These are phyloP conservation scores for Vombatus ursinus DNA, from an alignment of 2,113 vertebrate species.

Conservation along the genomic window DNA sequence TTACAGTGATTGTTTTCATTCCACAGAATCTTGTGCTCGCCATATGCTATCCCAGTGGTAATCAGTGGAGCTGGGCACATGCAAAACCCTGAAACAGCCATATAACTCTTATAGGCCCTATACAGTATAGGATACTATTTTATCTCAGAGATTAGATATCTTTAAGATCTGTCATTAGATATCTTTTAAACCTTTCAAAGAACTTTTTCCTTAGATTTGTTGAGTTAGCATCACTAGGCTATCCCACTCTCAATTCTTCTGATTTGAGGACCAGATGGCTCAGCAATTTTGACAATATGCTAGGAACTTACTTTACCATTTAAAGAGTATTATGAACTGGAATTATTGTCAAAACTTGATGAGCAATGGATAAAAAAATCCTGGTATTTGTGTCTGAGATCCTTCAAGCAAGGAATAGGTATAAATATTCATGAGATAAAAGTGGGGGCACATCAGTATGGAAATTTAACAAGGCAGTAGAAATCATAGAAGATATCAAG, in stretches of 20 bases:
- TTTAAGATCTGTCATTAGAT: neutral
- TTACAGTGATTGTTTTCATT: neutral
- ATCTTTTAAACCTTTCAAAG: neutral
- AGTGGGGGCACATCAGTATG: neutral
- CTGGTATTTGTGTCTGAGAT: slow-evolving; percentile 3
- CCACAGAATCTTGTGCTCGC: neutral
- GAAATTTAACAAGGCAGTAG: neutral
- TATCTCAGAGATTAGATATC: neutral
- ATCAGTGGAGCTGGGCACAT: neutral
- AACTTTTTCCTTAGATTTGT: neutral
- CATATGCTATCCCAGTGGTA: neutral
- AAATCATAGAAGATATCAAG: neutral
- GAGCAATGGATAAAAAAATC: neutral
- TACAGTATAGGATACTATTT: neutral
- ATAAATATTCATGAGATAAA: neutral
- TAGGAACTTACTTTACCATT: neutral
- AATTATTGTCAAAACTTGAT: slow-evolving; percentile 14
- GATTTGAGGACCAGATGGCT: neutral
- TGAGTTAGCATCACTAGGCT: neutral
- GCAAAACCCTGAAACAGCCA: neutral
- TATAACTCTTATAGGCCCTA: neutral
- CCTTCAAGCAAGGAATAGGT: neutral
- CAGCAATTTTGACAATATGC: neutral
- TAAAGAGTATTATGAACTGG: neutral
- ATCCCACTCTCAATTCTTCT: neutral